A percentile compares a stretch with the other conserved stretches of the same genome.
Conservation (phyloP, 1,140 invertebrate species). For the Heliconius melpomene region DNA sequence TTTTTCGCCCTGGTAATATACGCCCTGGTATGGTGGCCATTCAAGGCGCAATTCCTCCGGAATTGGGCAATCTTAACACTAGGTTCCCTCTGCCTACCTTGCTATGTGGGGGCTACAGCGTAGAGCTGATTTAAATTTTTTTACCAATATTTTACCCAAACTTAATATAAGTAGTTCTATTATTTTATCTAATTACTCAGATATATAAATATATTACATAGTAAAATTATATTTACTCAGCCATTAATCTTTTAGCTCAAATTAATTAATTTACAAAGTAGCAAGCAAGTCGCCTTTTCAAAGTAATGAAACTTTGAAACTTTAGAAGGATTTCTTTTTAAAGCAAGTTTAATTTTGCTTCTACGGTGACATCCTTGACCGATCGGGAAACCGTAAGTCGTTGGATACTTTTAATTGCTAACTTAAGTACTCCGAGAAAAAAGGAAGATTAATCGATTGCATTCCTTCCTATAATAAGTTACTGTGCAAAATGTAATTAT, state of each 20-base stretch:
- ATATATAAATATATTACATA: neutral
- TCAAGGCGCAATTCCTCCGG: no score
- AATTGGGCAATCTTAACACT: no score
- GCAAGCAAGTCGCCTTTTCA: neutral
- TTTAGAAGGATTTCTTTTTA: conserved; percentile 20
- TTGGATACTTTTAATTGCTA: conserved; percentile 49
- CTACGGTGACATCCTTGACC: conserved; percentile 44
- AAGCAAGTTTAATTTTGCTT: conserved; percentile 34
- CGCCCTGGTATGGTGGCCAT: no score
- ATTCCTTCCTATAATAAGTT: conserved; percentile 41
- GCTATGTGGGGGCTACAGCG: no score
- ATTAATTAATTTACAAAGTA: neutral
- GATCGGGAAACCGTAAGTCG: conserved; percentile 47
- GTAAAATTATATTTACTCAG: neutral
- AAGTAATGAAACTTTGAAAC: conserved; percentile 7
- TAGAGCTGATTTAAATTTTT: no score
- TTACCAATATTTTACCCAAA: no score
- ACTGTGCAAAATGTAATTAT: conserved; percentile 35
- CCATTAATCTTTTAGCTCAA: conserved; percentile 1
- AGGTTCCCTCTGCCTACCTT: no score
- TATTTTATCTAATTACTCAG: no score
- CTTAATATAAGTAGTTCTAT: no score
- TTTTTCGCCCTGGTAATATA: no score
- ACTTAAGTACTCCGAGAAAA: conserved; percentile 44
- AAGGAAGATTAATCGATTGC: conserved; percentile 43